phyloP scores from a whole-genome alignment of 2,797 vertebrate genomes.

The Gorsachius magnificus region DNA sequence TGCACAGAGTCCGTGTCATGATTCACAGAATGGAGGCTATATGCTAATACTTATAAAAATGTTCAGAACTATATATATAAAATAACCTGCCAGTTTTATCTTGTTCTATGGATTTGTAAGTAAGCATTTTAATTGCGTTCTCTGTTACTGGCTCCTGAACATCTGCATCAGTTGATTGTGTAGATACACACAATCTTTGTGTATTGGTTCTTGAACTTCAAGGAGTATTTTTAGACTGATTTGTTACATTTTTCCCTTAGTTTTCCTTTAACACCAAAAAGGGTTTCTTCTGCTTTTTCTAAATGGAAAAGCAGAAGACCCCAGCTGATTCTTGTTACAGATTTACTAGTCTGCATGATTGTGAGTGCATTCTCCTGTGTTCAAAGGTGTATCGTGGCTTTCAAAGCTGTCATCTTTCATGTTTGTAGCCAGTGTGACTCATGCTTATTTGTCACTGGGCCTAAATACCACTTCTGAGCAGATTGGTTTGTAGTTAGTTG shows the following conservation, averaged over 20 bases:
- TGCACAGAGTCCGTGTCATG: background rate
- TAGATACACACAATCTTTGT: background rate
- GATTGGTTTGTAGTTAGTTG: background rate
- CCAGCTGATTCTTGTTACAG: background rate
- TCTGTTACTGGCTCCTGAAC: background rate
- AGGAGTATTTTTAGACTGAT: background rate
- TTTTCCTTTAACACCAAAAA: background rate
- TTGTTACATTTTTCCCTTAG: background rate
- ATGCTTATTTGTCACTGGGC: background rate
- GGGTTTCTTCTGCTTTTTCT: background rate
- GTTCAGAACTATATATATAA: background rate
- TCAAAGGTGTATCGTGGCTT: background rate
- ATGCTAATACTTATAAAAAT: background rate
- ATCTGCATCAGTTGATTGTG: background rate
- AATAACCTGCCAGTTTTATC: background rate
- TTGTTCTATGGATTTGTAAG: background rate
- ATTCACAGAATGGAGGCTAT: background rate
- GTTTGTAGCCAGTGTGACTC: background rate
- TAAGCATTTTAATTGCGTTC: background rate
- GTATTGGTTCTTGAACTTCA: background rate
- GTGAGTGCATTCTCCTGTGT: background rate
- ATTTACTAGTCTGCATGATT: background rate
- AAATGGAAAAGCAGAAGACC: background rate
- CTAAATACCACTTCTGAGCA: background rate
- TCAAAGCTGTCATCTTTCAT: background rate